Base-by-base conservation (phyloP, 2,797 vertebrate species). In the Enteromius mattozi region DNA sequence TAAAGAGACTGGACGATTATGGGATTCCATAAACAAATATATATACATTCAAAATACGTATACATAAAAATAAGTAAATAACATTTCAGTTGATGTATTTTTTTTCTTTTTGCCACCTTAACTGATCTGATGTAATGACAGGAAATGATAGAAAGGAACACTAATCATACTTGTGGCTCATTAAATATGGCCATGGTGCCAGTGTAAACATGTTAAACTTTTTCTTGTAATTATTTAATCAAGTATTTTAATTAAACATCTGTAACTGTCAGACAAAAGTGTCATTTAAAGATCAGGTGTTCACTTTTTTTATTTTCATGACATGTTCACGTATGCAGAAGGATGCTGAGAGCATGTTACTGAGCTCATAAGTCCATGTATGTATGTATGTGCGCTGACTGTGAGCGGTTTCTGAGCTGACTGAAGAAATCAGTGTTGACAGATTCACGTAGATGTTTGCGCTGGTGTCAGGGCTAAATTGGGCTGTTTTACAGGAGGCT, bases 401-500 rank as follows among this genome's bases (percentile, higher is more conserved):
- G 70, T 3, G 68, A 80, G 79, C 68, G 19, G 68, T 47, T 82
- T 78, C 24, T 37, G 65, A 13, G 54, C 79, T 65, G 70, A 63
- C 69, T 63, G 85, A 78, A 81, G 68, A 87, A 87, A 88, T 90
- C 87, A 88, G 87, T 63, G 75, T 80, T 88, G 89, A 89, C 88
- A 87, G 86, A 87, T 87, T 76, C 86, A 88, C 81, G 79, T 84
- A 86, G 87, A 90, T 88, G 75, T 83, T 83, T 84, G 87, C 69
- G 74, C 78, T 56, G 49, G 81, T 80, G 86, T 76, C 76, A 72
- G 33, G 83, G 59, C 86, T 87, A 89, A 89, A 89, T 89, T 88
- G 86, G 89, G 54, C 89, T 88, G 89, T 88, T 89, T 89, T 89
- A 89, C 87, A 88, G 88, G 81, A 87, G 77, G 77, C 86, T 90